A percentile compares a stretch with the other conserved stretches of the same genome.
These are phyloP conservation scores for Monochamus saltuarius DNA, from an alignment of 1,140 invertebrate species.

Conservation along the genomic window DNA sequence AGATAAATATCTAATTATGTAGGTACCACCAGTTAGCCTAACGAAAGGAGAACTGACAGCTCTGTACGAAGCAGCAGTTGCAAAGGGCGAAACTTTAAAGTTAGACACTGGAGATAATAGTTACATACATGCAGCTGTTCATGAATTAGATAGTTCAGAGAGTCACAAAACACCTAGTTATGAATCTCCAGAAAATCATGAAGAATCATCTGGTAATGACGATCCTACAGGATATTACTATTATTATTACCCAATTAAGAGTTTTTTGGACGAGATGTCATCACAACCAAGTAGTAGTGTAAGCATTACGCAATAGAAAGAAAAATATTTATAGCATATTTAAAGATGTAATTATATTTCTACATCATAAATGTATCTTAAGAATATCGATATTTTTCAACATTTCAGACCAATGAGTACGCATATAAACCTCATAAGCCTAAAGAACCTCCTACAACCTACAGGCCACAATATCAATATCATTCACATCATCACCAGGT, in stretches of 20 bases:
- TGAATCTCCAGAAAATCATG: conserved; percentile 8
- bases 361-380: neutral
- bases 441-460: conserved; percentile 16
- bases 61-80: conserved; percentile 43
- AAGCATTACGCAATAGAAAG: neutral
- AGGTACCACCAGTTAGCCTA: conserved; percentile 38
- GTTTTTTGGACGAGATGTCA: conserved; percentile 45
- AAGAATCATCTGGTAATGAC: neutral
- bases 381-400: neutral
- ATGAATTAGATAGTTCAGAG: conserved; percentile 38
- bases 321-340: neutral
- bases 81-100: conserved; percentile 46
- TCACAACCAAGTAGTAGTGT: conserved; percentile 23
- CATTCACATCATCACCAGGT: conserved; percentile 50
- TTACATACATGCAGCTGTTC: conserved; percentile 41
- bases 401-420: no score
- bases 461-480: conserved; percentile 41
- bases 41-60: conserved; percentile 46
- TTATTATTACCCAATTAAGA: conserved; percentile 51
- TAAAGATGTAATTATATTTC: neutral
- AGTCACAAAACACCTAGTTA: conserved; percentile 9
- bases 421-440: no score
- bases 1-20: conserved; percentile 4
- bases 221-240: conserved; percentile 45
- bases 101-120: conserved; percentile 36